Base-by-base conservation (phyloP, 2,113 vertebrate genomes). In the Bufo bufo region DNA sequence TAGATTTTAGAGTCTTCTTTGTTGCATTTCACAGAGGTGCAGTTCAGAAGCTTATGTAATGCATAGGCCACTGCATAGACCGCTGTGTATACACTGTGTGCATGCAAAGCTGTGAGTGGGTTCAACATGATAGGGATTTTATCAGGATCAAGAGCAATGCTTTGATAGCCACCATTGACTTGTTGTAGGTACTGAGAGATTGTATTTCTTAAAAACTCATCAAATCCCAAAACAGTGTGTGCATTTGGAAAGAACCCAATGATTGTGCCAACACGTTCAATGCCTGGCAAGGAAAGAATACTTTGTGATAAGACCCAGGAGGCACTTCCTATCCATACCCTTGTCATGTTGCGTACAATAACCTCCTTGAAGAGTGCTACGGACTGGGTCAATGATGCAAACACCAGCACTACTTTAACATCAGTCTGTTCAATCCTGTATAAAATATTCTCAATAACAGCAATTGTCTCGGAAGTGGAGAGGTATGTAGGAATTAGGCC, bases 291-390 rank as follows among this genome's bases (percentile, higher is more conserved):
- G 3, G 74, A 85, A 84, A 86, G 43, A 0, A 95, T 0, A 45
- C 0, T 49, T 4, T 91, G 78, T 0, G 93, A 89, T 43, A 95
- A 66, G 13, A 94, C 43, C 98, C 97, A 99, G 47, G 93, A 91
- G 56, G 97, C 94, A 0, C 95, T 97, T 85, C 90, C 97, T 0
- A 98, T 90, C 98, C 98, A 99, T 6, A 99, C 97, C 59, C 92
- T 95, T 0, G 56, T 47, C 69, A 95, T 80, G 45, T 86, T 86
- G 8, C 81, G 20, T 3, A 0, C 61, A 89, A 94, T 82, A 87
- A 91, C 92, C 49, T 84, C n/a, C 7, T 79, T 23, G 87, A 95
- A 91, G 84, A 95, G 69, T 0, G 92, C 89, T 1, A 23, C 79
- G 0, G 89, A 90, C 0, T 93, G 0, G 0, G 75, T 14, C 4